These are phyloP conservation scores for Platycnemis pennipes DNA, from an alignment of 2,888 invertebrate genomes.

Conservation along the genomic window DNA sequence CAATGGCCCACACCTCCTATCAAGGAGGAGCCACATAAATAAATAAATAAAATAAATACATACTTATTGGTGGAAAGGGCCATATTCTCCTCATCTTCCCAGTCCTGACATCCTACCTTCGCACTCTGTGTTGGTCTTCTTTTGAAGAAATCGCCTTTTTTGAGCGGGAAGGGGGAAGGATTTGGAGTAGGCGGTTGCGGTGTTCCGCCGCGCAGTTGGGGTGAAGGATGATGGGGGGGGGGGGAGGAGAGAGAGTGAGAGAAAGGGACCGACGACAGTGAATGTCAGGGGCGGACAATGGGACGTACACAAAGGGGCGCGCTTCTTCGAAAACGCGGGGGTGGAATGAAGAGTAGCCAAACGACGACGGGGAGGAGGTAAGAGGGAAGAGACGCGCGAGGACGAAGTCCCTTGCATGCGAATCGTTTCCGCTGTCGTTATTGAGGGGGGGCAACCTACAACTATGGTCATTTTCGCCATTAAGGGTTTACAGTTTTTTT, in stretches of 20 bases:
- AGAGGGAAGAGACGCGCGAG: not conserved
- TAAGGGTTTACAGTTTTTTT: too few species aligned
- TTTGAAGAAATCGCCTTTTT: constrained; percentile 50
- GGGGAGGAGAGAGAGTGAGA: not conserved
- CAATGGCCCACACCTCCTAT: too few species aligned
- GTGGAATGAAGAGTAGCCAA: not conserved
- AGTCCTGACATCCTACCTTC: too few species aligned
- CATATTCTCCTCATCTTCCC: not conserved
- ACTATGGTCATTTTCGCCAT: too few species aligned
- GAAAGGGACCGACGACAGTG: not conserved
- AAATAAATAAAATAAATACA: too few species aligned
- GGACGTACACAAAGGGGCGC: too few species aligned
- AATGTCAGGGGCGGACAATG: not conserved
- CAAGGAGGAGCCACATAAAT: too few species aligned
- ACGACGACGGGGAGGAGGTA: not conserved
- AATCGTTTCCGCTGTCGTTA: too few species aligned
- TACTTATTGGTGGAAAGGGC: not conserved
- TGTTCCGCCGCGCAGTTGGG: not conserved
- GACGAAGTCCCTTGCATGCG: not conserved
- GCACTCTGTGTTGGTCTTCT: not conserved
- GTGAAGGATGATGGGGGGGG: too few species aligned
- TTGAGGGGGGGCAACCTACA: too few species aligned
- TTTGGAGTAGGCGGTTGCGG: not conserved
- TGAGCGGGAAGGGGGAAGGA: not conserved
- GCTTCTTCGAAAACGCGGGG: too few species aligned